Evolutionary conservation across 2,113 vertebrate species (phyloP).

Genomic region (Galeopterus variegatus): DNA sequence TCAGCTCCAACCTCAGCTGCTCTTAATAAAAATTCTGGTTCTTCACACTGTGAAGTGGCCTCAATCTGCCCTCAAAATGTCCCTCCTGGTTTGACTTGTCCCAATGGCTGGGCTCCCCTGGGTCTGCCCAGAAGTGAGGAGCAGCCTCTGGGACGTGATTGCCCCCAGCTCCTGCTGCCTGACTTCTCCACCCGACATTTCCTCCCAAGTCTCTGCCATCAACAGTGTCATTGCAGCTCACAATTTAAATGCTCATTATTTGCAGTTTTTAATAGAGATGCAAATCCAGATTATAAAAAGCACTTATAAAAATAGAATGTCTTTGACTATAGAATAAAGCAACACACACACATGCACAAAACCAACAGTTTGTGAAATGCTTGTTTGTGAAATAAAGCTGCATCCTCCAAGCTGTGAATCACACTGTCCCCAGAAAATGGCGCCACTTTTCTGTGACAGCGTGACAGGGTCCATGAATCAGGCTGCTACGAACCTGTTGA

Average conservation of each 20-base stretch:
- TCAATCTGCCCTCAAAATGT: not conserved
- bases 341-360: not conserved
- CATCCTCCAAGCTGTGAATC: conserved; percentile 12
- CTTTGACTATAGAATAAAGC: conserved; percentile 68
- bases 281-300: conserved; percentile 79
- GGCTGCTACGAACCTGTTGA: not conserved
- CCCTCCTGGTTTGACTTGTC: not conserved
- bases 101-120: no score
- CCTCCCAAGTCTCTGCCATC: not conserved
- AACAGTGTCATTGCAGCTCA: conserved; percentile 35
- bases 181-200: not conserved
- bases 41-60: not conserved
- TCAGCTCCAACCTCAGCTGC: not conserved
- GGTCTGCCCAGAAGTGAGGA: not conserved
- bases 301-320: conserved; percentile 75
- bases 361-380: not conserved
- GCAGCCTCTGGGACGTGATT: not conserved
- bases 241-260: conserved; percentile 63
- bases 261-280: conserved; percentile 77
- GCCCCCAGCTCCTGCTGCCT: not conserved
- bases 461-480: not conserved
- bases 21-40: not conserved
- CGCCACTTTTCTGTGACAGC: not conserved
- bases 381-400: conserved; percentile 15
- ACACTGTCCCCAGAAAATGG: not conserved